Evolutionary conservation across 2,797 vertebrate species (phyloP), one percentile per base, ranked within the genome.

Genomic region (Ctenosaura bakeri): DNA sequence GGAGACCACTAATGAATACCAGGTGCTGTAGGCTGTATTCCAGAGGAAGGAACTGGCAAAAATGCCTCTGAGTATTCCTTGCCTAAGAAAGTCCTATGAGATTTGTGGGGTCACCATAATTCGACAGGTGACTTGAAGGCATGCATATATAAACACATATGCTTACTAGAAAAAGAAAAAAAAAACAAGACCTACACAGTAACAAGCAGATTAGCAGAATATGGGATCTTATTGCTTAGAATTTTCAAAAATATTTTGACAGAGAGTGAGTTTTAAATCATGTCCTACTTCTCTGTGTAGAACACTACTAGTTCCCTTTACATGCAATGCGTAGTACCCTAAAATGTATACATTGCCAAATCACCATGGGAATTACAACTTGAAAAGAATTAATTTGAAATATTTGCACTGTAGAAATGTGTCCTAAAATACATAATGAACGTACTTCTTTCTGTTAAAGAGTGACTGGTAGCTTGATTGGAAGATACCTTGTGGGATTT

Each of bases 231-330:
- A 16, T 71, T 71, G 22, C 42, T 46, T 89, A 62, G 79, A 83
- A 26, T 50, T 35, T 46, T 73, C 29, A 80, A 29, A 90, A 81
- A 81, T 86, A 74, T 62, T 50, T 69, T 81, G 8, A 16, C 76
- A 62, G 32, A n/a, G 73, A 29, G 7, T 10, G 26, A 69, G 66
- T 69, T 90, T 90, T 62, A 90, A 86, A 42, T 59, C 5, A 1
- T 29, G 3, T 50, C 29, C 35, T 78, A 5, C 87, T 92, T 1
- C 59, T 89, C 87, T 94, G 85, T 79, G 90, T 92, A 83, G 8
- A 1, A 1, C 87, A 8, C 81, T 0, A 0, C 86, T 79, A 84
- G 62, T 88, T 88, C 59, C 24, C 6, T 0, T 90, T 89, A 38
- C 29, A 38, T 2, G 77, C 89, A 85, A 0, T 2, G 89, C 78